A percentile compares a stretch with the other conserved stretches of the same genome.
Evolutionary conservation across 2,113 vertebrate genomes (phyloP).

Genomic region (Urocynchramus pylzowi): DNA sequence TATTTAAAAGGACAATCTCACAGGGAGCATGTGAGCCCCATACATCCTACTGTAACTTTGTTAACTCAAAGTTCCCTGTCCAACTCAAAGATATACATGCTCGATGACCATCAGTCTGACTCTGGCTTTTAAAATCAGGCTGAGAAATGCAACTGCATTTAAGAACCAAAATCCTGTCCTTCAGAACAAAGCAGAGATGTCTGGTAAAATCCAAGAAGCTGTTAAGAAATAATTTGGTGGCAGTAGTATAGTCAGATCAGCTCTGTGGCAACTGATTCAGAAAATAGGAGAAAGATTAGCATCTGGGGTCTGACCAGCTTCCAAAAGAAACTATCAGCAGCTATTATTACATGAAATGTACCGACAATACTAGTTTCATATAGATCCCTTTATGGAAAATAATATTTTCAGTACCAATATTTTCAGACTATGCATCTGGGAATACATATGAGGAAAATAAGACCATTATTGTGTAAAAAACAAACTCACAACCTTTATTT

Average conservation of each 20-base stretch:
- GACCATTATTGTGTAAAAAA: background rate
- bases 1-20: background rate
- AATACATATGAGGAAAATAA: background rate
- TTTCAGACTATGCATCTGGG: background rate
- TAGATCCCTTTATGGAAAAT: background rate
- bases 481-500: slow-evolving; percentile 27
- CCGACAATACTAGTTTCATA: background rate
- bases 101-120: background rate
- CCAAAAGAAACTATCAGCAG: background rate
- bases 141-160: background rate
- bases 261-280: background rate
- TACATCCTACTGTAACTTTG: background rate
- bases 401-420: background rate
- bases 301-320: background rate
- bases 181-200: background rate
- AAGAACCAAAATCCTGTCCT: background rate
- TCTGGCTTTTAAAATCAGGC: background rate
- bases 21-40: background rate
- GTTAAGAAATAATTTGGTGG: background rate
- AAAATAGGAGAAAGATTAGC: background rate
- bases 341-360: background rate
- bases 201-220: background rate
- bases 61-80: background rate
- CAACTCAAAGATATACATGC: background rate
- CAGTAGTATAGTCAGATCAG: background rate